Conservation (phyloP, 2,888 invertebrate species). For the Lamproptera curius region DNA sequence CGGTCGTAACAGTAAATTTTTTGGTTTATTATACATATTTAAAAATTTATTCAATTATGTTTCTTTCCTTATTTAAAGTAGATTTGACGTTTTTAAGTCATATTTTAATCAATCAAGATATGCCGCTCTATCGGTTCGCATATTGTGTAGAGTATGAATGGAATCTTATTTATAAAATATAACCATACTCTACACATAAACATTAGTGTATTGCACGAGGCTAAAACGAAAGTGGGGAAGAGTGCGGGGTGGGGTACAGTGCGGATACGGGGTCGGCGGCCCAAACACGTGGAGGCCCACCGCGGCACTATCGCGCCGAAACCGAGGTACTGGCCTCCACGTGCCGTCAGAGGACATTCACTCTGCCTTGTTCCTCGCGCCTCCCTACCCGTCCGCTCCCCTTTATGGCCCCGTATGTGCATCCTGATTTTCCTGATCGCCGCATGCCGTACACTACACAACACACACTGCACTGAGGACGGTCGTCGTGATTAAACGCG, state of each 20-base stretch:
- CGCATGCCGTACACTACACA: conserved; percentile 68
- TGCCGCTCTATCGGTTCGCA: background rate
- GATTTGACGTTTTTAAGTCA: background rate
- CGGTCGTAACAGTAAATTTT: too few species aligned
- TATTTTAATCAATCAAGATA: background rate
- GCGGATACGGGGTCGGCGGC: conserved; percentile 59
- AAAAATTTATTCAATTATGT: too few species aligned
- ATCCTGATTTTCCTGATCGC: conserved; percentile 70
- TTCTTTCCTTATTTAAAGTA: too few species aligned
- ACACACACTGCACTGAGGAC: conserved; percentile 63
- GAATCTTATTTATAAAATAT: conserved; percentile 7
- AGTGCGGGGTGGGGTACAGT: conserved; percentile 42
- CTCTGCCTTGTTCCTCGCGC: conserved; percentile 46
- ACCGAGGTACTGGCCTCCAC: conserved; percentile 74
- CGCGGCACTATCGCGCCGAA: conserved; percentile 53
- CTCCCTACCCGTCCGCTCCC: conserved; percentile 35
- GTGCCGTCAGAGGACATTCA: conserved; percentile 54
- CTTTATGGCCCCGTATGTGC: conserved; percentile 58
- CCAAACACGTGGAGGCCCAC: conserved; percentile 74
- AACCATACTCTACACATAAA: conserved; percentile 24
- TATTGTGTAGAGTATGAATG: background rate
- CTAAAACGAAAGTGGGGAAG: conserved; percentile 40
- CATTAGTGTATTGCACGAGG: conserved; percentile 27
- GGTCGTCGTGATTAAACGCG: conserved; percentile 47
- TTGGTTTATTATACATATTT: too few species aligned